Evolutionary conservation across 2,888 invertebrate genomes (phyloP).

Genomic region (Cataglyphis cursor): DNA sequence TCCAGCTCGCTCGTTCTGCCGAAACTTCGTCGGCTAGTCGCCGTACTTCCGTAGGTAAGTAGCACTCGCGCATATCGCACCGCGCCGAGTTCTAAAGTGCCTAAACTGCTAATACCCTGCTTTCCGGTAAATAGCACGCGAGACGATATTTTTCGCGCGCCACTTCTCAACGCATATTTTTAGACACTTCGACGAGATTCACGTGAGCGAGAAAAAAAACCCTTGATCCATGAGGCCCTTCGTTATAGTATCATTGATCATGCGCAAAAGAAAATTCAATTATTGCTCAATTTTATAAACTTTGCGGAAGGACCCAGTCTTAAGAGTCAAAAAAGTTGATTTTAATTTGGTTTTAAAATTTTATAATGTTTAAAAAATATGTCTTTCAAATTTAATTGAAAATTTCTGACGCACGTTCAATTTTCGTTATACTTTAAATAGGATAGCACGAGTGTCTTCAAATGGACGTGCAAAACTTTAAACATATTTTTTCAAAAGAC

Average conservation of each 20-base stretch:
- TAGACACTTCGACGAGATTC: background rate
- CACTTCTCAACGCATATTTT: background rate
- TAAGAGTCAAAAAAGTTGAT: no score
- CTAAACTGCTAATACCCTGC: conserved; percentile 74
- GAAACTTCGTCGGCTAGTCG: conserved; percentile 76
- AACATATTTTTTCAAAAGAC: no score
- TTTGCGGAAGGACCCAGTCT: background rate
- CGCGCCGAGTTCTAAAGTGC: conserved; percentile 74
- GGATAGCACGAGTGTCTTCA: no score
- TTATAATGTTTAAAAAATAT: no score
- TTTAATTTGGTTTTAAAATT: no score
- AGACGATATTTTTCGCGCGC: conserved; percentile 59
- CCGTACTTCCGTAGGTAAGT: conserved; percentile 76
- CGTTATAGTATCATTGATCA: conserved; percentile 1
- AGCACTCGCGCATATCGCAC: conserved; percentile 75
- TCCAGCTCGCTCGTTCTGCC: conserved; percentile 68
- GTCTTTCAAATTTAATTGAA: no score
- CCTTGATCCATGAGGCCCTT: background rate
- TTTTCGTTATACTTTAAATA: no score
- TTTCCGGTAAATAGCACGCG: conserved; percentile 66
- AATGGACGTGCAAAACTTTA: no score
- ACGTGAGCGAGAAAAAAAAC: background rate
- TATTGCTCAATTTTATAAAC: conserved; percentile 37
- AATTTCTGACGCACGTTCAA: no score
- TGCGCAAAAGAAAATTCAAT: conserved; percentile 23